Conservation (phyloP, 2,888 invertebrate genomes). For the Ganaspis brasiliensis region DNA sequence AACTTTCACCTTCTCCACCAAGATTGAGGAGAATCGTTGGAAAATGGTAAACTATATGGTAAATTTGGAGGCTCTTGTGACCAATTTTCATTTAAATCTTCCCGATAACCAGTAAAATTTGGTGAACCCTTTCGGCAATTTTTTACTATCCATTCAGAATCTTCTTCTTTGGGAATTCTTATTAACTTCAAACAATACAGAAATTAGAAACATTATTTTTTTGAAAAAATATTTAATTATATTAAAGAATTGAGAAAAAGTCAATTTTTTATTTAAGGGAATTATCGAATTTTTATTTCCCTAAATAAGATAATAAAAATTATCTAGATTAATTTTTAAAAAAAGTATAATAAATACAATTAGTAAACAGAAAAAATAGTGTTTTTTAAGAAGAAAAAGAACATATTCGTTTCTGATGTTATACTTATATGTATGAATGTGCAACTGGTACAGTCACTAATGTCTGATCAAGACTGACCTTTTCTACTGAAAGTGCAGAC, state of each 20-base stretch:
- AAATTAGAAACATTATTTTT: neutral
- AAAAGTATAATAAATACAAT: too few relatives aligned
- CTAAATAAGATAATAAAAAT: too few relatives aligned
- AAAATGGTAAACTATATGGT: conserved; percentile 86
- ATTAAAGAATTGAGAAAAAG: neutral
- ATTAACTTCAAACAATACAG: neutral
- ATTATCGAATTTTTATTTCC: too few relatives aligned
- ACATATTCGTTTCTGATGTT: too few relatives aligned
- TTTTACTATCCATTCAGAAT: neutral
- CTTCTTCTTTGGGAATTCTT: neutral
- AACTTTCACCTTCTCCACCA: conserved; percentile 84
- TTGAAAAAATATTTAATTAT: too few relatives aligned
- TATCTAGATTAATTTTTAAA: too few relatives aligned
- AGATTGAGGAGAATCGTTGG: conserved; percentile 85
- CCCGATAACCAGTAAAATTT: conserved; percentile 82
- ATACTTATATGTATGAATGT: too few relatives aligned
- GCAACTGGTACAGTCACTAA: too few relatives aligned
- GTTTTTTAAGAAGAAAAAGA: too few relatives aligned
- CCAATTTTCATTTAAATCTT: conserved; percentile 83
- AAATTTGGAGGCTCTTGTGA: conserved; percentile 78
- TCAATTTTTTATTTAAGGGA: too few relatives aligned
- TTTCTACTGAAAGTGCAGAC: neutral
- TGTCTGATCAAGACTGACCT: too few relatives aligned
- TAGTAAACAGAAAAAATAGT: too few relatives aligned
- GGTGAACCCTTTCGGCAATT: neutral